Evolutionary conservation across 2,797 vertebrate species (phyloP).

Genomic region (Ciconia nigra): DNA sequence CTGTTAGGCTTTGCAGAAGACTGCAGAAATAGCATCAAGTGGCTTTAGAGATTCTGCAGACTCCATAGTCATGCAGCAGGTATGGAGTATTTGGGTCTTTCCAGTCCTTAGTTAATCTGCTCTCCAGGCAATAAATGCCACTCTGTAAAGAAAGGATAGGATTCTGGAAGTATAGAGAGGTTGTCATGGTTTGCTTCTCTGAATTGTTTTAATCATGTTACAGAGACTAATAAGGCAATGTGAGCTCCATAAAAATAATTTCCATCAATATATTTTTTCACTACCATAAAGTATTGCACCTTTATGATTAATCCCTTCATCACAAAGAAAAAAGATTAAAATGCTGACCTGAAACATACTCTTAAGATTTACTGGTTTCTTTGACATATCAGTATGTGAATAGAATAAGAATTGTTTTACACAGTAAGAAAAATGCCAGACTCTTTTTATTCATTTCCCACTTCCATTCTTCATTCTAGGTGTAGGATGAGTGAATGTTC

Average conservation of each 20-base stretch:
- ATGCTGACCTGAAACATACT: background rate
- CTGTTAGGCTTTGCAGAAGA: background rate
- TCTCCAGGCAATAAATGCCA: background rate
- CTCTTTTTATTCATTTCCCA: background rate
- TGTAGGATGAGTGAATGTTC: background rate
- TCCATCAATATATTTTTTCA: background rate
- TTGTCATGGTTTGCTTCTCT: background rate
- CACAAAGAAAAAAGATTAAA: background rate
- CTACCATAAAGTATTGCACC: background rate
- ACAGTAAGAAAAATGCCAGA: background rate
- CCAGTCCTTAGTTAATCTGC: background rate
- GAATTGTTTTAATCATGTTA: background rate
- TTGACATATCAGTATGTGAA: background rate
- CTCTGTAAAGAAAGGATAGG: background rate
- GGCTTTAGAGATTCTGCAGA: background rate
- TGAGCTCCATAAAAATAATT: background rate
- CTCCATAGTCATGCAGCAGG: background rate
- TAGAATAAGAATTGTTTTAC: background rate
- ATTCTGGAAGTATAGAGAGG: background rate
- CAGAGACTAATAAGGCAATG: background rate
- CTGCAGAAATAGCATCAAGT: background rate
- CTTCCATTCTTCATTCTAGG: background rate
- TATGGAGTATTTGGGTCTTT: slow-evolving; percentile 1
- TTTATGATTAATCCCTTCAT: background rate
- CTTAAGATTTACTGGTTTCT: background rate